A percentile compares a stretch with the other conserved stretches of the same genome.
These are phyloP conservation scores for Cosmia pyralina DNA, from an alignment of 2,888 invertebrate genomes.

Conservation along the genomic window DNA sequence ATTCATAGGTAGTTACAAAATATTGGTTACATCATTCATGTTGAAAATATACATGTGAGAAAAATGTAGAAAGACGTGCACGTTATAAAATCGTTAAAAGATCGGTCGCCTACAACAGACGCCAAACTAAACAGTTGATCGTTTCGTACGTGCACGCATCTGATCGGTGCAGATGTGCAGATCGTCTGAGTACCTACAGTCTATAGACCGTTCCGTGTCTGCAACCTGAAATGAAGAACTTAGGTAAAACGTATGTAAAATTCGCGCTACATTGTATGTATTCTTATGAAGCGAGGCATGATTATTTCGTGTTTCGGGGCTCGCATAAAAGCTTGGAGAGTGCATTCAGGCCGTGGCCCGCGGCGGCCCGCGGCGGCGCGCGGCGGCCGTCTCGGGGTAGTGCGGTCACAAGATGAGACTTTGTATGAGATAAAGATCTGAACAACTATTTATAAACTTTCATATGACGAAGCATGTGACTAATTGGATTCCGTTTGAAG, in stretches of 20 bases:
- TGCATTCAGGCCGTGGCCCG: constrained; percentile 37
- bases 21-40: too few relatives aligned
- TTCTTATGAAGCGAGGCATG: constrained; percentile 20
- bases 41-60: too few relatives aligned
- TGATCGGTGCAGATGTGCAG: not conserved
- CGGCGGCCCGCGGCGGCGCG: constrained; percentile 43
- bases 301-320: constrained; percentile 44
- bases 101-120: too few relatives aligned
- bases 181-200: not conserved
- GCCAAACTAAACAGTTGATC: not conserved
- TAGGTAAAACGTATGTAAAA: not conserved
- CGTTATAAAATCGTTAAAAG: too few relatives aligned
- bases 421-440: constrained; percentile 2
- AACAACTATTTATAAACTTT: constrained; percentile 11
- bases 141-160: not conserved
- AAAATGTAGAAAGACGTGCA: too few relatives aligned
- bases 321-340: constrained; percentile 30
- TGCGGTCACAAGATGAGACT: constrained; percentile 16
- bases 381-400: not conserved
- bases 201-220: not conserved
- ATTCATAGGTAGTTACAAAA: too few relatives aligned
- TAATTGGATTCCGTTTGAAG: not conserved
- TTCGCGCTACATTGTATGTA: constrained; percentile 2
- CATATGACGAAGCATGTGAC: not conserved
- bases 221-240: not conserved